These are phyloP conservation scores for Spheniscus mendiculus DNA, from an alignment of 2,113 vertebrate species.

Conservation along the genomic window DNA sequence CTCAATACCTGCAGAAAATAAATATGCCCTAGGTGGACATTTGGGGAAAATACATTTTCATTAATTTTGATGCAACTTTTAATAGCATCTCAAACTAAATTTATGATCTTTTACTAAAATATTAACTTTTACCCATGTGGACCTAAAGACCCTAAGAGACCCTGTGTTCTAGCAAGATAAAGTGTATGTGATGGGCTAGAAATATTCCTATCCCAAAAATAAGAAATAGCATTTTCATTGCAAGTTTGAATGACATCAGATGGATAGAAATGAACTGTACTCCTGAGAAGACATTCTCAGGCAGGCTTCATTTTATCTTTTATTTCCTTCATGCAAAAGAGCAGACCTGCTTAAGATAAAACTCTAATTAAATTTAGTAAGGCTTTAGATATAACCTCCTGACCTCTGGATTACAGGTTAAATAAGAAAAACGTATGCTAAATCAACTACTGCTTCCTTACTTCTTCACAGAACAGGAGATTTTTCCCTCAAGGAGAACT, in stretches of 20 bases:
- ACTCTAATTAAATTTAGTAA: background rate
- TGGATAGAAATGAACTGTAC: background rate
- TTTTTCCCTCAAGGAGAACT: background rate
- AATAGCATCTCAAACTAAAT: background rate
- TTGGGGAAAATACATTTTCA: background rate
- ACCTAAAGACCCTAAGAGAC: background rate
- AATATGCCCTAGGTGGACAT: background rate
- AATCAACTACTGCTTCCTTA: background rate
- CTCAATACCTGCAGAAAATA: background rate
- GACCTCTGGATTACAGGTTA: background rate
- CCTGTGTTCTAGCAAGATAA: background rate
- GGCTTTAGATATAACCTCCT: background rate
- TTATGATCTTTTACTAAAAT: background rate
- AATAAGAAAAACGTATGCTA: background rate
- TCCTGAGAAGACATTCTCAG: background rate
- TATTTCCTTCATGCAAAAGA: background rate
- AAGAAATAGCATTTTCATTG: background rate
- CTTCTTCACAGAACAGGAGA: background rate
- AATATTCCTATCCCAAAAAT: background rate
- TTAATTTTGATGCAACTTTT: background rate
- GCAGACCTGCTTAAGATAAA: background rate
- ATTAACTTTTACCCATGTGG: background rate
- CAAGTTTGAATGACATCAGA: background rate
- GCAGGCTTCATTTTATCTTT: background rate
- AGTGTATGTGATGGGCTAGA: background rate